A percentile compares a stretch with the other conserved stretches of the same genome.
These are phyloP conservation scores for Hippocampus kuda DNA, from an alignment of 2,797 vertebrate genomes.

Conservation along the genomic window DNA sequence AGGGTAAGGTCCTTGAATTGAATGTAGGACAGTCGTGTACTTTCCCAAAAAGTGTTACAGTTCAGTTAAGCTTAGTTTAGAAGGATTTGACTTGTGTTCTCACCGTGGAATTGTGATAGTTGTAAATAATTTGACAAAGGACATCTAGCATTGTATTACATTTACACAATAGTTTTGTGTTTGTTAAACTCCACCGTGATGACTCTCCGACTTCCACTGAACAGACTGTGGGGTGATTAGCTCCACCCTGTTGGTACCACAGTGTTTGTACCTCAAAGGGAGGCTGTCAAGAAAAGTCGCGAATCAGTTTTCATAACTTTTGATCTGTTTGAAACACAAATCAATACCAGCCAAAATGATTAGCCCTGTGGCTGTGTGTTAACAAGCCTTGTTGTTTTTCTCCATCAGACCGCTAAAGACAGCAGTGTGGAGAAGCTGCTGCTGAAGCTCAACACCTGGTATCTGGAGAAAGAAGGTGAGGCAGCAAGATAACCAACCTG, in stretches of 20 bases:
- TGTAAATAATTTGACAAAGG: too few species aligned
- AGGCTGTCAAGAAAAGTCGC: neutral
- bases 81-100: neutral
- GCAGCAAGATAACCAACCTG: neutral
- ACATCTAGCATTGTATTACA: too few species aligned
- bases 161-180: too few species aligned
- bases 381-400: neutral
- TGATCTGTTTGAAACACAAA: neutral
- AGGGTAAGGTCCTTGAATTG: constrained; percentile 67
- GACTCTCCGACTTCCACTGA: too few species aligned
- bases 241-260: too few species aligned
- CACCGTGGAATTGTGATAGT: too few species aligned
- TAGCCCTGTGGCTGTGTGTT: too few species aligned
- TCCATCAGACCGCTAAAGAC: constrained; percentile 80
- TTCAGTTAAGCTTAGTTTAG: neutral
- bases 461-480: constrained; percentile 94
- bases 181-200: too few species aligned
- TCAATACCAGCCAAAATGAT: neutral
- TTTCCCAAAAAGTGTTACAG: neutral
- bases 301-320: neutral
- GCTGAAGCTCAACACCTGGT: constrained; percentile 86
- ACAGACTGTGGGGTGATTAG: neutral
- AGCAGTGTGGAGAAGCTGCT: constrained; percentile 90
- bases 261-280: too few species aligned
- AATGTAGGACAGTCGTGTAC: too few species aligned